A percentile compares a stretch with the other conserved stretches of the same genome.
Conservation (phyloP, 2,113 vertebrate genomes). For the Sapayoa aenigma region DNA sequence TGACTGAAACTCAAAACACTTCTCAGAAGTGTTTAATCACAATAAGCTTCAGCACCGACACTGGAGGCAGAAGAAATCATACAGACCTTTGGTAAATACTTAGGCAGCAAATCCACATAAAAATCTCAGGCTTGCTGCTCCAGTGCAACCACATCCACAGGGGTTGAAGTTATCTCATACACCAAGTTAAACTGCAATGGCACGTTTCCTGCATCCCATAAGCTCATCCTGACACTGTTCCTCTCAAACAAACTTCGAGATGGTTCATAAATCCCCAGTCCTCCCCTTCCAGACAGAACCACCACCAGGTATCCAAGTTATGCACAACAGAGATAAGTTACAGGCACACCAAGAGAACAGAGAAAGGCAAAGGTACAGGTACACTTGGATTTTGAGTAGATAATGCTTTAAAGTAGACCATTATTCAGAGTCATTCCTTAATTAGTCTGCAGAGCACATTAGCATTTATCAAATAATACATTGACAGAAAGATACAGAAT, state of each 20-base stretch:
- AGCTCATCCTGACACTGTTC: background rate
- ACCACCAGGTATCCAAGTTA: background rate
- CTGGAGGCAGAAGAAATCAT: background rate
- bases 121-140: background rate
- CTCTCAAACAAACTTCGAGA: background rate
- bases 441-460: background rate
- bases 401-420: background rate
- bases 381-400: background rate
- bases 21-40: background rate
- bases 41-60: background rate
- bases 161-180: background rate
- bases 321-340: background rate
- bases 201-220: background rate
- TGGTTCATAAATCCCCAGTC: background rate
- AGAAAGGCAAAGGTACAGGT: background rate
- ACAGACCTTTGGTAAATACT: background rate
- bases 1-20: background rate
- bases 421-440: background rate
- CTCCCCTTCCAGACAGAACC: background rate
- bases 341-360: background rate
- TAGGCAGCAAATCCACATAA: background rate
- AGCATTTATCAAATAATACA: background rate
- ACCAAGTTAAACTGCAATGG: background rate
- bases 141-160: background rate
- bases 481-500: background rate